phyloP scores from a whole-genome alignment of 2,797 vertebrate species.

The Molossus alvarezi region DNA sequence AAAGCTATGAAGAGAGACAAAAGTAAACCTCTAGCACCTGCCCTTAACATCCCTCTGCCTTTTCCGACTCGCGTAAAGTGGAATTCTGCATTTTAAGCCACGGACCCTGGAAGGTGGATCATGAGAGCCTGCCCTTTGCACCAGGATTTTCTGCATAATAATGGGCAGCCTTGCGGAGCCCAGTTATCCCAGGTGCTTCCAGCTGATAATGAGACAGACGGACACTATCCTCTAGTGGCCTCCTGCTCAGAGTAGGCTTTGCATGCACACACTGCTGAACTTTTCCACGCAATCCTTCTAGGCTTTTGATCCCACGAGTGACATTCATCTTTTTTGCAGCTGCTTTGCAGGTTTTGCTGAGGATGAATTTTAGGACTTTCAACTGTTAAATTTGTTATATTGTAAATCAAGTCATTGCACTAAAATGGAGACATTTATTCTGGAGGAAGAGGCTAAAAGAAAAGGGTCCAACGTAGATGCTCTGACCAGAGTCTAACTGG shows the following conservation, averaged over 20 bases:
- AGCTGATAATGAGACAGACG: not conserved
- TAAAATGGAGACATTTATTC: constrained; percentile 75
- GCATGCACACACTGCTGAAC: constrained; percentile 59
- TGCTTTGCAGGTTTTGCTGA: constrained; percentile 76
- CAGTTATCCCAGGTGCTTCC: not conserved
- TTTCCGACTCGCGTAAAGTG: not conserved
- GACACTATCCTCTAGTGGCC: not conserved
- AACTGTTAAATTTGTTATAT: constrained; percentile 73
- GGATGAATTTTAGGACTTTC: constrained; percentile 80
- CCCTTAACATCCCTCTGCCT: not conserved
- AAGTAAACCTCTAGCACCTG: constrained; percentile 56
- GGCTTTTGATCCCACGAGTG: constrained; percentile 78
- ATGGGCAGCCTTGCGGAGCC: not conserved
- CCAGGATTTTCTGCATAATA: not conserved
- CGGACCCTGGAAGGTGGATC: not conserved
- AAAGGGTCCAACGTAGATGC: not conserved
- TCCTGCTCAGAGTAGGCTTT: not conserved
- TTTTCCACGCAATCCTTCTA: constrained; percentile 69
- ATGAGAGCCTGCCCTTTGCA: not conserved
- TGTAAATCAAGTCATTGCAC: constrained; percentile 77
- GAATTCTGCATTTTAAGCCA: not conserved
- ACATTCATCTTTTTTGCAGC: constrained; percentile 82
- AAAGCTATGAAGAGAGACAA: constrained; percentile 29
- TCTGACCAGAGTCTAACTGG: not conserved
- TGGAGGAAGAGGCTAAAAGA: constrained; percentile 52